Evolutionary conservation across 2,113 vertebrate genomes (phyloP), one percentile per base, ranked within the genome.

Genomic region (Vireo altiloquus): DNA sequence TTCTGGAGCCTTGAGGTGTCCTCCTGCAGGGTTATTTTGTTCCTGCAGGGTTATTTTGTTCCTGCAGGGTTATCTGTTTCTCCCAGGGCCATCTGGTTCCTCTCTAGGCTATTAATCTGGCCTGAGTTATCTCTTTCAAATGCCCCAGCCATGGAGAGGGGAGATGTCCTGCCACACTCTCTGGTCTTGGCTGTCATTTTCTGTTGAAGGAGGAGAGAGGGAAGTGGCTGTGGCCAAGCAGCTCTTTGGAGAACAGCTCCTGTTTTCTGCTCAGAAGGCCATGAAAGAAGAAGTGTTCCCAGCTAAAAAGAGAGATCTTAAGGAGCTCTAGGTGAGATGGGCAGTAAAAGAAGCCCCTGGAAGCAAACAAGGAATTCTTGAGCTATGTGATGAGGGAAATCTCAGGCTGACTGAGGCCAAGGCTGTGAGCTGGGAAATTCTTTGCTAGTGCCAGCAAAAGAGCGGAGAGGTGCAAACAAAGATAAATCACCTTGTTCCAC

Each of bases 371-470:
- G 82, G 64, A 42, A 10, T 20, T n/a, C 13, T 33, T 39, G 37
- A 82, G 20, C 15, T 44, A 3, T 0, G 0, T 22, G 59, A 21
- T n/a, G 53, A 50, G 16, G 63, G 42, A 10, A 42, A 37, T 42
- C 33, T 66, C 30, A 30, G 68, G 42, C 42, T 80, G 46, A 20
- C 23, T 30, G 64, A 31, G 44, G 44, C 21, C 39, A 21, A 5
- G 21, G 39, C 10, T 1, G 35, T 24, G n/a, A 86, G 46, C 27
- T 69, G 82, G 54, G 37, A 18, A 68, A 8, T 39, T 42, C 30
- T 46, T 92, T 61, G 53, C 56, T 49, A 23, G 75, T 81, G 64
- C 76, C 78, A 87, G 54, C 15, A 39, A 31, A 65, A 39, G 27
- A 53, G 40, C 22, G 61, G 59, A 54, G 66, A 85, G 64, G 11